Evolutionary conservation across 2,113 vertebrate genomes (phyloP).

Genomic region (Sander lucioperca): DNA sequence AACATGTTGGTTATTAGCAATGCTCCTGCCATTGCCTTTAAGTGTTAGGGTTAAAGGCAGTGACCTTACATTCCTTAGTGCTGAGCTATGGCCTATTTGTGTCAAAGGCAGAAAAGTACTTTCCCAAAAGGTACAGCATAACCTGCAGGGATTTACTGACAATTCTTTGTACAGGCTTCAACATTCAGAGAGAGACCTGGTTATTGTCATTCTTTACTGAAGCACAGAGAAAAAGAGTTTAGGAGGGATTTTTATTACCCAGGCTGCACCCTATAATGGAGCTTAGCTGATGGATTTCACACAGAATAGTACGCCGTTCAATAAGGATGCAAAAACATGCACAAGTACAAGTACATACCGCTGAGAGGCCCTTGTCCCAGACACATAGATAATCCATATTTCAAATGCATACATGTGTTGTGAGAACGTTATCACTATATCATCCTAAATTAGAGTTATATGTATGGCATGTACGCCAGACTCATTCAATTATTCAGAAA

Average conservation of each 20-base stretch:
- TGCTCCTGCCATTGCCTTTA: neutral
- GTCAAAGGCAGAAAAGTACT: neutral
- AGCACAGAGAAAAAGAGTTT: slow-evolving; percentile 27
- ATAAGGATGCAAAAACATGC: slow-evolving; percentile 20
- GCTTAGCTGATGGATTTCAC: slow-evolving; percentile 55
- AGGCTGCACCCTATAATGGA: slow-evolving; percentile 20
- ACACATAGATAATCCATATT: slow-evolving; percentile 36
- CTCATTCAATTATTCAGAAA: neutral
- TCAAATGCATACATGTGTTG: slow-evolving; percentile 1
- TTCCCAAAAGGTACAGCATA: neutral
- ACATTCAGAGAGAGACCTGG: slow-evolving; percentile 16
- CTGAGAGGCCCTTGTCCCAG: slow-evolving; percentile 24
- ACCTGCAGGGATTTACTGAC: slow-evolving; percentile 9
- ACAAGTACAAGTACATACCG: neutral
- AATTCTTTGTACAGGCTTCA: slow-evolving; percentile 7
- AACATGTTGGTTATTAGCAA: neutral
- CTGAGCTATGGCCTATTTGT: neutral
- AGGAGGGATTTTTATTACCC: slow-evolving; percentile 28
- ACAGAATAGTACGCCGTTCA: slow-evolving; percentile 20
- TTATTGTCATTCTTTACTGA: slow-evolving; percentile 41
- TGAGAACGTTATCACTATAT: neutral
- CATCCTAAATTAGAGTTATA: neutral
- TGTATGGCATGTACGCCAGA: neutral
- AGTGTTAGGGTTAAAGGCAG: neutral
- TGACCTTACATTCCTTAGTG: neutral